Evolutionary conservation across 2,113 vertebrate species (phyloP).

Genomic region (Panthera tigris): DNA sequence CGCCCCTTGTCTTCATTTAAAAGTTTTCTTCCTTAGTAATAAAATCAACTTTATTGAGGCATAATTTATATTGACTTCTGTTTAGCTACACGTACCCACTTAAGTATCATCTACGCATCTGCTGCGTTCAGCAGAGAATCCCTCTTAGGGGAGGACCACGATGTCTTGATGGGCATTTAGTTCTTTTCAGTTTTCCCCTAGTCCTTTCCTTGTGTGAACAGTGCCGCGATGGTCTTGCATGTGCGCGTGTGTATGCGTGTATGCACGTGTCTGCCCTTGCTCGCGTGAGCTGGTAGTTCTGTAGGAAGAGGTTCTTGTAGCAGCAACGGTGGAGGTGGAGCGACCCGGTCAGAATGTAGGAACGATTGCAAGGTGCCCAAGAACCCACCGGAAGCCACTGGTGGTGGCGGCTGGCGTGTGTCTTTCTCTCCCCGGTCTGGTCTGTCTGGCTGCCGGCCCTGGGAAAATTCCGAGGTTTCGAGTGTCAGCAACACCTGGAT

Average conservation of each 20-base stretch:
- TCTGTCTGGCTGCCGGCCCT: neutral
- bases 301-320: neutral
- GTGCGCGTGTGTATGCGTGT: neutral
- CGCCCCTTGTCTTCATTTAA: neutral
- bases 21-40: neutral
- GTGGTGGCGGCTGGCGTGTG: neutral
- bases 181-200: neutral
- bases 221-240: neutral
- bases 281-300: neutral
- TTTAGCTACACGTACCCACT: neutral
- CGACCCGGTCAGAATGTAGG: fast-evolving
- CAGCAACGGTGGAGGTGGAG: neutral
- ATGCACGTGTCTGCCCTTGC: fast-evolving
- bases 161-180: neutral
- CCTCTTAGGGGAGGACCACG: neutral
- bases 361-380: neutral
- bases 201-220: neutral
- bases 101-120: neutral
- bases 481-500: neutral
- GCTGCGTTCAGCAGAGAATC: neutral
- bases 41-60: neutral
- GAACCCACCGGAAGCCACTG: neutral
- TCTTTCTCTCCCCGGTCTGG: neutral
- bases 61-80: neutral
- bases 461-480: neutral